Evolutionary conservation across 2,888 invertebrate genomes (phyloP), one percentile per base, ranked within the genome.

Genomic region (Cosmorhoe ocellata): DNA sequence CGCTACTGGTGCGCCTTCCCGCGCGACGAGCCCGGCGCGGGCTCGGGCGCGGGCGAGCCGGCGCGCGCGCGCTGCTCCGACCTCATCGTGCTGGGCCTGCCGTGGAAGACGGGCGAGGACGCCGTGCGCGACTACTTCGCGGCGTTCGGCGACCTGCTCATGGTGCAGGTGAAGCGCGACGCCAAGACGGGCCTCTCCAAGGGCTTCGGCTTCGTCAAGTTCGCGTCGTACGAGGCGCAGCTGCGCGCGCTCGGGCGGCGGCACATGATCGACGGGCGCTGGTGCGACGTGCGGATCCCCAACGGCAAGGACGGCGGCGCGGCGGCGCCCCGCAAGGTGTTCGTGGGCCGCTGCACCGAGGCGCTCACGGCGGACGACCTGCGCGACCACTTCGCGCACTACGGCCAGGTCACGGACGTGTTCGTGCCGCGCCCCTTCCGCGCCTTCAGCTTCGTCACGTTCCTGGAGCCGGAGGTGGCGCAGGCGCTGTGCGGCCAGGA

Each of bases 371-470:
- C 94, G 0, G 95, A 95, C 37, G 95, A 95, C 79, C 87, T 97
- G 60, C 92, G 95, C 37, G 94, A 94, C 58, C 96, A 95, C 83
- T 95, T 95, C 73, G 91, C 92, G 9, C 93, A 94, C 65, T 95
- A 92, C 77, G 96, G 95, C n/a, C 95, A 95, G 81, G 95, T 96
- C 51, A 94, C 94, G 2, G 96, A 97, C 81, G 96, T 96, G 53
- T 97, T 96, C 80, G 95, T 97, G 71, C 96, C 96, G 33, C 94
- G 94, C 70, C 96, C 96, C n/a, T 96, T 96, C 82, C 91, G 94
- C 38, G 94, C 94, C 31, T 94, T 95, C 78, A 94, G 94, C 66
- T 97, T 97, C 82, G 96, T 97, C 36, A 96, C 96, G 14, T 95
- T 97, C 81, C 87, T 95, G 52, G 95, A 95, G 75, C 93, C 95